These are phyloP conservation scores for Leptonema lineaticorne DNA, from an alignment of 1,140 invertebrate genomes.

Conservation along the genomic window DNA sequence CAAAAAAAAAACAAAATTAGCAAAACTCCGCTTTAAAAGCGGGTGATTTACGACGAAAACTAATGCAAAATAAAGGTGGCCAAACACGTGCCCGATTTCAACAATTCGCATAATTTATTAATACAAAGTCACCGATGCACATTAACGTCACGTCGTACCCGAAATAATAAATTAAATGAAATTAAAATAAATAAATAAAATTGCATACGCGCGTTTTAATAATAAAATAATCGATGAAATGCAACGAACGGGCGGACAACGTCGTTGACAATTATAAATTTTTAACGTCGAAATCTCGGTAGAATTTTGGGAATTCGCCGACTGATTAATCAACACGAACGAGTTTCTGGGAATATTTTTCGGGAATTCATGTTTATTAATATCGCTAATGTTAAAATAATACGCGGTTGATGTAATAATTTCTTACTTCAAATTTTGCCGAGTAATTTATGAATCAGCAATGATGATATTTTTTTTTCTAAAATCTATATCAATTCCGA, in stretches of 20 bases:
- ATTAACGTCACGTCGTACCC: neutral
- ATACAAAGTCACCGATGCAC: neutral
- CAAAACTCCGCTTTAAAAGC: neutral
- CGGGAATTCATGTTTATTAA: too few relatives aligned
- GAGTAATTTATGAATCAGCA: too few relatives aligned
- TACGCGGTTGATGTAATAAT: too few relatives aligned
- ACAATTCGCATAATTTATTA: constrained; percentile 6
- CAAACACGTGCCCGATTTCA: constrained; percentile 6
- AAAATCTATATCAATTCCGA: too few relatives aligned
- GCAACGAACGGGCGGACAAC: constrained; percentile 7
- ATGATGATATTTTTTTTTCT: too few relatives aligned
- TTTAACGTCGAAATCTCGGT: neutral
- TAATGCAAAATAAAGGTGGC: constrained; percentile 3
- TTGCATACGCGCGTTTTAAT: neutral
- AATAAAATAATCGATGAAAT: neutral
- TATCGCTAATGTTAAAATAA: too few relatives aligned
- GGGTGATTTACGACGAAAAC: neutral
- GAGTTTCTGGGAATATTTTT: too few relatives aligned
- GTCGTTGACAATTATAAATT: constrained; percentile 4
- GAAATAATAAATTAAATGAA: neutral
- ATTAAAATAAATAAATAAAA: neutral
- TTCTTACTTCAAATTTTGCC: too few relatives aligned
- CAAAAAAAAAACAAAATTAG: neutral
- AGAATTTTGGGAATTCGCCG: too few relatives aligned
- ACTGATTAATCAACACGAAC: too few relatives aligned